A percentile compares a stretch with the other conserved stretches of the same genome.
Conservation (phyloP, 2,113 vertebrate species). For the Seriola aureovittata region DNA sequence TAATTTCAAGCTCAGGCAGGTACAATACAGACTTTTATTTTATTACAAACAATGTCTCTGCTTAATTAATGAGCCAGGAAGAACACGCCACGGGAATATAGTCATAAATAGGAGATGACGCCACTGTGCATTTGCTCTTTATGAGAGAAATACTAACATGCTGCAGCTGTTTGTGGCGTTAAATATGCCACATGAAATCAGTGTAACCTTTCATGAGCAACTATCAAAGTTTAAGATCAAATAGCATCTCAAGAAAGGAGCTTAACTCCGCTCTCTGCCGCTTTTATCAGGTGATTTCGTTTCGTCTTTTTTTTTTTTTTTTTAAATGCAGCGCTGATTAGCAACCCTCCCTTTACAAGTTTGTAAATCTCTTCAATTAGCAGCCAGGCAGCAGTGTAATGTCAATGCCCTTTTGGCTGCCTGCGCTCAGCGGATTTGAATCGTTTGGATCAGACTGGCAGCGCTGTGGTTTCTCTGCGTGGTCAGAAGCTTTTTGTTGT, state of each 20-base stretch:
- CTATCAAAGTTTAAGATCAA: background rate
- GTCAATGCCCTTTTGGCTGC: conserved; percentile 7
- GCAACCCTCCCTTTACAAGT: background rate
- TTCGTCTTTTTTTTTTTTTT: no score
- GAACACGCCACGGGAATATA: background rate
- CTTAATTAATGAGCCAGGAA: conserved; percentile 31
- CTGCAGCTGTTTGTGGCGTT: background rate
- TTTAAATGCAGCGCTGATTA: conserved; percentile 36
- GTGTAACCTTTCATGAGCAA: background rate
- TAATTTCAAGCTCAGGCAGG: conserved; percentile 44
- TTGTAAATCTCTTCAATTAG: conserved; percentile 20
- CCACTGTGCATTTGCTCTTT: background rate
- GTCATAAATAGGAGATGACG: background rate
- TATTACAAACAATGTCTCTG: conserved; percentile 23
- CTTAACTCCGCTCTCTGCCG: background rate
- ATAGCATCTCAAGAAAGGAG: background rate
- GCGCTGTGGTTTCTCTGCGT: background rate
- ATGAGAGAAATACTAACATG: background rate
- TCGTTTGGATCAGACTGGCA: background rate
- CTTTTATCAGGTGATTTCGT: no score
- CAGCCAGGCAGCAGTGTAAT: conserved; percentile 15
- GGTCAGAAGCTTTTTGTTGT: background rate
- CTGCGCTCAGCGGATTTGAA: background rate
- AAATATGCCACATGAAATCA: background rate
- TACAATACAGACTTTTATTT: conserved; percentile 24